A percentile compares a stretch with the other conserved stretches of the same genome.
Conservation (phyloP, 2,888 invertebrate species). For the Ferrisia virgata region DNA sequence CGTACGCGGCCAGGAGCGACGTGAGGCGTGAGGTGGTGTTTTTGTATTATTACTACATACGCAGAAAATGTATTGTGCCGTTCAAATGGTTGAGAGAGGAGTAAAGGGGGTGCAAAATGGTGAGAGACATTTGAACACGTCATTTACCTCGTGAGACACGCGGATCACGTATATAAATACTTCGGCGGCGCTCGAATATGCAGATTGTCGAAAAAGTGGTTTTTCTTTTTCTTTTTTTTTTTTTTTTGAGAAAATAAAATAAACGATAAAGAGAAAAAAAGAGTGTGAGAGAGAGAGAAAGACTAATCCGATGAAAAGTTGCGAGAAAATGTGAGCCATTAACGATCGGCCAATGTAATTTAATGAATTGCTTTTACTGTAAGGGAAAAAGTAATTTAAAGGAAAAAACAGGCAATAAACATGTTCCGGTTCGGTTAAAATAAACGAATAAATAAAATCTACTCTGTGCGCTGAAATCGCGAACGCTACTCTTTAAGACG, state of each 20-base stretch:
- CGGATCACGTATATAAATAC: too few relatives aligned
- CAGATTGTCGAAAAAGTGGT: background rate
- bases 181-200: too few relatives aligned
- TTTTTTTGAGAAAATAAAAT: too few relatives aligned
- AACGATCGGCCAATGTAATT: conserved; percentile 30
- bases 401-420: conserved; percentile 15
- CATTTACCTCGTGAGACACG: background rate
- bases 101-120: too few relatives aligned
- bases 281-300: background rate
- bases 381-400: conserved; percentile 13
- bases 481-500: background rate
- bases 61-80: background rate
- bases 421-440: conserved; percentile 23
- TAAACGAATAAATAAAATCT: conserved; percentile 22
- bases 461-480: background rate
- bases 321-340: conserved; percentile 27
- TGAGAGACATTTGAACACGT: background rate
- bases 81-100: too few relatives aligned
- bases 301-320: conserved; percentile 32
- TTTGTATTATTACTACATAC: too few relatives aligned
- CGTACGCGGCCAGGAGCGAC: too few relatives aligned
- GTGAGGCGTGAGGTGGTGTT: background rate
- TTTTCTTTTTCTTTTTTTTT: too few relatives aligned
- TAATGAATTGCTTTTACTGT: conserved; percentile 29
- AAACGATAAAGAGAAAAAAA: background rate